A percentile compares a stretch with the other conserved stretches of the same genome.
These are phyloP conservation scores for Onchidella celtica DNA, from an alignment of 2,888 invertebrate genomes.

Conservation along the genomic window DNA sequence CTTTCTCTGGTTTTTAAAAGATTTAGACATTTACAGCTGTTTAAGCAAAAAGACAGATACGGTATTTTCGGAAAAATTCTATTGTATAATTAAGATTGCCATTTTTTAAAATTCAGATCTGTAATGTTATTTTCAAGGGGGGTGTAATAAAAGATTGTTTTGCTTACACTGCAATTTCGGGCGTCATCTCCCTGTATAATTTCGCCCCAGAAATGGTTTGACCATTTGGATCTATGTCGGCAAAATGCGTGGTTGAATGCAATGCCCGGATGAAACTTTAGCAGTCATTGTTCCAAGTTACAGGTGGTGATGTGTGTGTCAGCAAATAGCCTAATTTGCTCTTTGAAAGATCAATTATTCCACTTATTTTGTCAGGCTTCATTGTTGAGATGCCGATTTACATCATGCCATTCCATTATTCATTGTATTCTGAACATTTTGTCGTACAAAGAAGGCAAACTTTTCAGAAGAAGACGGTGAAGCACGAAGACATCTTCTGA, in stretches of 20 bases:
- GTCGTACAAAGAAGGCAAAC: neutral
- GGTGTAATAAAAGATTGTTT: too few species aligned
- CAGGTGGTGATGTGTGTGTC: conserved; percentile 12
- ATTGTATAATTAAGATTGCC: too few species aligned
- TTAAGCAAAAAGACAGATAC: too few species aligned
- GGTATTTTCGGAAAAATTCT: too few species aligned
- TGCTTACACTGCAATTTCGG: too few species aligned
- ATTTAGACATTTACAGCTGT: too few species aligned
- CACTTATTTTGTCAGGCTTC: too few species aligned
- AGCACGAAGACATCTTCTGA: neutral
- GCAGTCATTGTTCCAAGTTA: neutral
- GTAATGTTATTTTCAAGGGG: too few species aligned
- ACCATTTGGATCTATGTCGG: conserved; percentile 26
- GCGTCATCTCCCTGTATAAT: too few species aligned
- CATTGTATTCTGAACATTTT: neutral
- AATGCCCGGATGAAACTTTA: conserved; percentile 27
- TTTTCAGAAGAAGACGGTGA: neutral
- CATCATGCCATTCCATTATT: neutral
- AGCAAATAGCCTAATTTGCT: neutral
- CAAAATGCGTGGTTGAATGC: conserved; percentile 1
- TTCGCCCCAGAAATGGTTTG: neutral
- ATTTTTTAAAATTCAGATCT: too few species aligned
- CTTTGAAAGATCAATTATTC: neutral
- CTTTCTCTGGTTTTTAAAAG: too few species aligned
- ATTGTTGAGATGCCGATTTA: too few species aligned